Percentiles rank a stretch among this genome's conserved stretches.
Conservation (phyloP, 35 echinoderm and acorn worm genomes). For the Ophiothrix spiculata region DNA sequence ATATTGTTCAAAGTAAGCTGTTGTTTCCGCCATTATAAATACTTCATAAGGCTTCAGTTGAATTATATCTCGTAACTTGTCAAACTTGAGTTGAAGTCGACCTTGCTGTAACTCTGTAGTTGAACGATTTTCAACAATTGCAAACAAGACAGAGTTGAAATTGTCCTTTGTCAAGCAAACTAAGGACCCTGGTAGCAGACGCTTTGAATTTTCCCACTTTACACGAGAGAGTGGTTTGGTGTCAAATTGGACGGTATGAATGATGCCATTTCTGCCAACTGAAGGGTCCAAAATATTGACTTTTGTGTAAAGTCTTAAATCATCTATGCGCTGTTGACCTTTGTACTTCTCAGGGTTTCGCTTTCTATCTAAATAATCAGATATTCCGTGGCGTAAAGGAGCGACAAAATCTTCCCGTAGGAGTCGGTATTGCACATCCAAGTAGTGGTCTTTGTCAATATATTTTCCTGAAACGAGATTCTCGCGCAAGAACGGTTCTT, state of each 20-base stretch:
- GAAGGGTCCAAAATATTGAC: neutral
- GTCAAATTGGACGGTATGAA: conserved; percentile 38
- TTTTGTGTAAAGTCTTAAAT: conserved; percentile 49
- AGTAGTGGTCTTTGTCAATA: conserved; percentile 41
- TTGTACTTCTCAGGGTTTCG: neutral
- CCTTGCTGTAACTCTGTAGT: conserved; percentile 34
- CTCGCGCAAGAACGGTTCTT: conserved; percentile 38
- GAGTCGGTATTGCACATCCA: conserved; percentile 68
- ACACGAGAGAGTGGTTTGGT: conserved; percentile 18
- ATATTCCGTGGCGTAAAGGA: conserved; percentile 54
- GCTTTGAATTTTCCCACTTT: conserved; percentile 48
- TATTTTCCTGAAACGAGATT: conserved; percentile 45
- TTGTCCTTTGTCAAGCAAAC: conserved; percentile 44
- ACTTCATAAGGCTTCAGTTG: neutral
- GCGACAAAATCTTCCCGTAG: conserved; percentile 63
- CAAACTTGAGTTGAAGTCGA: conserved; percentile 39
- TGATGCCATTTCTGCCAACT: neutral
- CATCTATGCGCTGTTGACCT: too few species aligned
- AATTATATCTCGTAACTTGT: neutral
- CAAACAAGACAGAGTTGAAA: conserved; percentile 51
- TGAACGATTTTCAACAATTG: conserved; percentile 46
- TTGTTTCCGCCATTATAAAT: conserved; percentile 77
- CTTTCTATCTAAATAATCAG: conserved; percentile 14
- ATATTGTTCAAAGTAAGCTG: conserved; percentile 85
- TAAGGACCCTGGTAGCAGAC: conserved; percentile 55